phyloP scores from a whole-genome alignment of 2,797 vertebrate species.

The Clarias platycephalus region DNA sequence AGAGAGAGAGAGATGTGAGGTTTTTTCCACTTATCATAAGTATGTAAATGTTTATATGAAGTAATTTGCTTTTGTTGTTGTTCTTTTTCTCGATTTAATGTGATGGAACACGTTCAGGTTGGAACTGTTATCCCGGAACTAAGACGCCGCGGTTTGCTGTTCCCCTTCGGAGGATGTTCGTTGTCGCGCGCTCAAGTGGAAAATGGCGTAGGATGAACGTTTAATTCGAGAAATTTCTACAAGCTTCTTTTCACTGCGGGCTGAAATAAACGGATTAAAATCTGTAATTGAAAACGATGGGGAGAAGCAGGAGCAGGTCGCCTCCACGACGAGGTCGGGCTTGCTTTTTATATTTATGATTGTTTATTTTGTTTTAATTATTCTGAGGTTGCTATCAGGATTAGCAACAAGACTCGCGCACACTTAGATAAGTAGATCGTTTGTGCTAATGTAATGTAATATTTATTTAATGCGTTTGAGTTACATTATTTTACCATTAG shows the following conservation, averaged over 20 bases:
- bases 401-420: not conserved
- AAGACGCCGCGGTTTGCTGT: not conserved
- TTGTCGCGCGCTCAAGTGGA: not conserved
- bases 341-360: not conserved
- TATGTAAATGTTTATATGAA: no score
- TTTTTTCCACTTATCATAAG: not conserved
- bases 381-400: not conserved
- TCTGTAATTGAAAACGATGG: conserved; percentile 61
- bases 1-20: no score
- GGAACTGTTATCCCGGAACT: conserved; percentile 14
- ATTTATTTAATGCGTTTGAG: not conserved
- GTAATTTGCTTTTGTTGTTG: no score
- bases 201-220: not conserved
- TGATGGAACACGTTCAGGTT: not conserved
- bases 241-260: not conserved
- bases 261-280: not conserved
- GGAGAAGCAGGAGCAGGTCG: conserved; percentile 73
- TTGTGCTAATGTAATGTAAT: no score
- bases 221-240: not conserved
- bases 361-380: not conserved
- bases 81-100: no score
- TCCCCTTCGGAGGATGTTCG: not conserved
- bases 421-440: no score
- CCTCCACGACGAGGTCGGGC: conserved; percentile 74
- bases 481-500: not conserved